Conservation (phyloP, 2,797 vertebrate species). For the Hippopotamyrus pictus region DNA sequence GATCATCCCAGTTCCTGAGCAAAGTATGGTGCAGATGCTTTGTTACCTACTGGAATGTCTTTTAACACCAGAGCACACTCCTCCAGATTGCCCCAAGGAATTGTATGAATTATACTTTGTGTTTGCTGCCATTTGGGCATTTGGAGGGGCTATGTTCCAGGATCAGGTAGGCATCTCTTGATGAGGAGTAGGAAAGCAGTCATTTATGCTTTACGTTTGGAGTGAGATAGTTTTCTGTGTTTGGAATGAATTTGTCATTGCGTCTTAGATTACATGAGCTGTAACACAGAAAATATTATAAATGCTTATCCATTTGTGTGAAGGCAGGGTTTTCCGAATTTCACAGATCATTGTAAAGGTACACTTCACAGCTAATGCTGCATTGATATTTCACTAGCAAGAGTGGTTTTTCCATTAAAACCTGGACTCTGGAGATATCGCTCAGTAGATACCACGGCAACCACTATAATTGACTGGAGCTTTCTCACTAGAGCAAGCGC, state of each 20-base stretch:
- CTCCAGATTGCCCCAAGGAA: conserved; percentile 80
- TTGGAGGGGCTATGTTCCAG: conserved; percentile 84
- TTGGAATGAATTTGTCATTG: not conserved
- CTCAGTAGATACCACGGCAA: not conserved
- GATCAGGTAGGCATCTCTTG: conserved; percentile 74
- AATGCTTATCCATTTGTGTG: not conserved
- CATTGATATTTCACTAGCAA: not conserved
- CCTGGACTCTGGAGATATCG: not conserved
- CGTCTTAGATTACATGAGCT: not conserved
- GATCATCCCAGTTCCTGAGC: conserved; percentile 85
- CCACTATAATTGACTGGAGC: conserved; percentile 3
- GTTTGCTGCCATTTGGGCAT: conserved; percentile 90
- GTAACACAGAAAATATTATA: not conserved
- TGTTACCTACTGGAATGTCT: conserved; percentile 87
- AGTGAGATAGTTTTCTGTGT: not conserved
- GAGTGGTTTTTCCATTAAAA: not conserved
- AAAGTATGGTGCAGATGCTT: conserved; percentile 86
- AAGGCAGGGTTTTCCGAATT: not conserved
- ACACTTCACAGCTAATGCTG: not conserved
- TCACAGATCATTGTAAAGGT: not conserved
- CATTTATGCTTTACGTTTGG: not conserved
- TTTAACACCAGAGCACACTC: conserved; percentile 75
- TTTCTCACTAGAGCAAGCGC: not conserved
- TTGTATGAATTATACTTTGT: conserved; percentile 92
- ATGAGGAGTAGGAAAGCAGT: conserved; percentile 16